phyloP scores from a whole-genome alignment of 2,113 vertebrate genomes.

The Ictidomys tridecemlineatus region DNA sequence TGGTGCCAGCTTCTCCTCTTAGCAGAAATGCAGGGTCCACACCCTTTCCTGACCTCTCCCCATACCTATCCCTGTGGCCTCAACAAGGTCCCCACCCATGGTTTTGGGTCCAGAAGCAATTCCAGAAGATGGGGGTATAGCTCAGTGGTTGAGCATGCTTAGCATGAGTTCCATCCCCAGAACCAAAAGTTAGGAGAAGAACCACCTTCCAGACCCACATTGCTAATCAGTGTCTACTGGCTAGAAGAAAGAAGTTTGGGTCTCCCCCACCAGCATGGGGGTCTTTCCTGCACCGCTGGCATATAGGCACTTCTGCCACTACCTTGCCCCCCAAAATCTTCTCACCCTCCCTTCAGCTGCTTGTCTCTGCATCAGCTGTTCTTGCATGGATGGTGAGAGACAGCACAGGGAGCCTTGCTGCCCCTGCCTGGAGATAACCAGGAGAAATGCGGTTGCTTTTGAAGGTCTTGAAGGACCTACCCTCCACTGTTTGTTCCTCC shows the following conservation, averaged over 20 bases:
- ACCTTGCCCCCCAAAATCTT: too few relatives aligned
- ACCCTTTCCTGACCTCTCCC: too few relatives aligned
- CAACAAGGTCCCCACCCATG: too few relatives aligned
- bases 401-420: not conserved
- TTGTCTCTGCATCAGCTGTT: not conserved
- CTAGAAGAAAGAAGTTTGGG: not conserved
- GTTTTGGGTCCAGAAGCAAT: not conserved
- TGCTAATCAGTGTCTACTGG: not conserved
- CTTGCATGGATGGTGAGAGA: too few relatives aligned
- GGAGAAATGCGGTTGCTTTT: not conserved
- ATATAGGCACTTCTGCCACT: not conserved
- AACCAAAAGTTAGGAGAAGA: not conserved
- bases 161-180: not conserved
- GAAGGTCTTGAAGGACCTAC: too few relatives aligned
- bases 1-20: too few relatives aligned
- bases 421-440: too few relatives aligned
- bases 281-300: too few relatives aligned
- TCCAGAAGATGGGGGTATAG: not conserved
- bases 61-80: not conserved
- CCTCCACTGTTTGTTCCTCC: not conserved
- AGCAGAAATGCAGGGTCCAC: not conserved
- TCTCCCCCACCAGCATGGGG: accelerated
- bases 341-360: not conserved
- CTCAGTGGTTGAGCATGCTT: not conserved
- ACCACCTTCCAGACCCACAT: not conserved